These are phyloP conservation scores for Zele albiditarsus DNA, from an alignment of 2,888 invertebrate species.

Conservation along the genomic window DNA sequence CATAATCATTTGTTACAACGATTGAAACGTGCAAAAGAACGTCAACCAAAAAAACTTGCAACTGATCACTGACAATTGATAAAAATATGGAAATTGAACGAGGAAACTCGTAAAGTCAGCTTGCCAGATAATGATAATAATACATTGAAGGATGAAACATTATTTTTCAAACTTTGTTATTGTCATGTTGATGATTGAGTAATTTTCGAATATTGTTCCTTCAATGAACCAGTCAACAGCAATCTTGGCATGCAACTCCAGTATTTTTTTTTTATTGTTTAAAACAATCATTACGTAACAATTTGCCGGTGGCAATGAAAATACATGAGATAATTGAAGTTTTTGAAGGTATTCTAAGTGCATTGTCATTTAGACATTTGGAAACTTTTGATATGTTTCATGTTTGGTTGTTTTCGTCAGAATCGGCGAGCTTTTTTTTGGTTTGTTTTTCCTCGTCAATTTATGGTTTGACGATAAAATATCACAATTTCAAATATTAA, in stretches of 20 bases:
- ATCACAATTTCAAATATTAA: background rate
- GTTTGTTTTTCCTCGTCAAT: background rate
- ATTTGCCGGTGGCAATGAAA: background rate
- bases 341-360: background rate
- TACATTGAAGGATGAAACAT: conserved; percentile 1
- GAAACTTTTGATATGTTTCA: background rate
- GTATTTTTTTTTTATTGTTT: conserved; percentile 11
- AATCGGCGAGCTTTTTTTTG: background rate
- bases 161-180: conserved; percentile 7
- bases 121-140: conserved; percentile 3
- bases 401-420: background rate
- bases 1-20: conserved; percentile 78
- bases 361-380: background rate
- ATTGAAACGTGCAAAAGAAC: conserved; percentile 73
- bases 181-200: background rate
- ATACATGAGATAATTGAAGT: background rate
- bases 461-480: background rate
- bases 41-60: conserved; percentile 68
- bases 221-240: background rate
- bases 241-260: conserved; percentile 20
- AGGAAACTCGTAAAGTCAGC: background rate
- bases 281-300: background rate
- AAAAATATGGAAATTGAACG: conserved; percentile 19
- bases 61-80: conserved; percentile 66
- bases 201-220: background rate